Percentiles rank a stretch among this genome's conserved stretches.
phyloP scores from a whole-genome alignment of 2,888 invertebrate species.

The Erebia epiphron region DNA sequence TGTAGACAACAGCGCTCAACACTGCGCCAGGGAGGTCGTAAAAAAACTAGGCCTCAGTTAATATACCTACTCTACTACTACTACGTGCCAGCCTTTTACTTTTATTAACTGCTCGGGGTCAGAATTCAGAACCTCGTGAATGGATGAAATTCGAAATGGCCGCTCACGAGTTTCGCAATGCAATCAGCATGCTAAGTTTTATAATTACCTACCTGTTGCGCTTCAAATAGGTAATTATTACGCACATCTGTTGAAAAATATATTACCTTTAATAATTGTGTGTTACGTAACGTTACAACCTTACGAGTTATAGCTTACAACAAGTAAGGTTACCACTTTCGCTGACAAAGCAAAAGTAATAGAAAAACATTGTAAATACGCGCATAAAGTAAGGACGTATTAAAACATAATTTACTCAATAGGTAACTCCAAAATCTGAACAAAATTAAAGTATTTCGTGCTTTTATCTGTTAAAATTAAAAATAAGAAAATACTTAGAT shows the following conservation, averaged over 20 bases:
- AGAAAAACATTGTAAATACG: too few species aligned
- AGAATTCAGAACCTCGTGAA: conserved; percentile 44
- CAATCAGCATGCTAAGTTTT: not conserved
- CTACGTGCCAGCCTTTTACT: conserved; percentile 56
- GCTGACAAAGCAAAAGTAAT: too few species aligned
- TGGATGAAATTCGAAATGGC: conserved; percentile 47
- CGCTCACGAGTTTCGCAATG: conserved; percentile 10
- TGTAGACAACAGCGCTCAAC: too few species aligned
- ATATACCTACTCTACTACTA: not conserved
- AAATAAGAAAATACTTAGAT: too few species aligned
- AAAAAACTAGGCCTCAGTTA: too few species aligned
- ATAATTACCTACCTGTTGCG: not conserved
- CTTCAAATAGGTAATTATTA: not conserved
- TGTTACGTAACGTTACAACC: not conserved
- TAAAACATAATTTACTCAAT: too few species aligned
- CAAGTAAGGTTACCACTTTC: not conserved
- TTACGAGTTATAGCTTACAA: not conserved
- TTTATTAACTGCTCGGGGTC: conserved; percentile 62
- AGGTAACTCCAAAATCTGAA: too few species aligned
- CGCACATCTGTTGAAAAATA: not conserved
- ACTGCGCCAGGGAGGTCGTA: too few species aligned
- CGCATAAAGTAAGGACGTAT: too few species aligned
- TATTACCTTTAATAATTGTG: not conserved
- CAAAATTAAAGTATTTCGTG: too few species aligned
- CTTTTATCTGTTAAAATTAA: too few species aligned